phyloP scores from a whole-genome alignment of 2,797 vertebrate species.

The Malurus splendens region DNA sequence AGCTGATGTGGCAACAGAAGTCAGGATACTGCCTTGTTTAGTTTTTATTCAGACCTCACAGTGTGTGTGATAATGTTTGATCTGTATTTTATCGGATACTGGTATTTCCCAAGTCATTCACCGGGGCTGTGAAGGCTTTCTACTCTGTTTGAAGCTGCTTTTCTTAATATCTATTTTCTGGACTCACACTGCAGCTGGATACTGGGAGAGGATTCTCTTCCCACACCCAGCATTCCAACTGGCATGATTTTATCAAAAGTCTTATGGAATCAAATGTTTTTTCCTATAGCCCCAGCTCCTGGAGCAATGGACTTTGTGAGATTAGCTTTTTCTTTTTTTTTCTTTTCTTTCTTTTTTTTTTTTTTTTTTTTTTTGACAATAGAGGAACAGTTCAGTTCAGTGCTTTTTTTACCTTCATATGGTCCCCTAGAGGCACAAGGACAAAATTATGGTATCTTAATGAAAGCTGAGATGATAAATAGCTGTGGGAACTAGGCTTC shows the following conservation, averaged over 20 bases:
- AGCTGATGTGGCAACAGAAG: background rate
- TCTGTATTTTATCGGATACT: background rate
- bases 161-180: background rate
- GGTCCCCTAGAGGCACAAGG: background rate
- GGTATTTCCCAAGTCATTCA: background rate
- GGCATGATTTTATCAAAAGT: background rate
- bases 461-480: background rate
- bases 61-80: background rate
- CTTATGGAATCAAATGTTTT: background rate
- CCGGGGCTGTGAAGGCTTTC: background rate
- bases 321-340: background rate
- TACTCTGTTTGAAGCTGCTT: background rate
- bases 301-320: background rate
- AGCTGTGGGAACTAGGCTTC: background rate
- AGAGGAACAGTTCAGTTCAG: background rate
- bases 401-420: background rate
- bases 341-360: too few relatives aligned
- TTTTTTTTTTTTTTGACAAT: accelerated
- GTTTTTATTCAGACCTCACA: background rate
- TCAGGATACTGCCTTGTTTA: background rate
- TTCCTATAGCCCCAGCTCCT: background rate
- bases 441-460: background rate
- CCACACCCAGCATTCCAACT: background rate
- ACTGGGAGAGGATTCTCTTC: background rate
- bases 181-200: background rate